Conservation (phyloP, 2,113 vertebrate species). For the Raphicerus campestris region DNA sequence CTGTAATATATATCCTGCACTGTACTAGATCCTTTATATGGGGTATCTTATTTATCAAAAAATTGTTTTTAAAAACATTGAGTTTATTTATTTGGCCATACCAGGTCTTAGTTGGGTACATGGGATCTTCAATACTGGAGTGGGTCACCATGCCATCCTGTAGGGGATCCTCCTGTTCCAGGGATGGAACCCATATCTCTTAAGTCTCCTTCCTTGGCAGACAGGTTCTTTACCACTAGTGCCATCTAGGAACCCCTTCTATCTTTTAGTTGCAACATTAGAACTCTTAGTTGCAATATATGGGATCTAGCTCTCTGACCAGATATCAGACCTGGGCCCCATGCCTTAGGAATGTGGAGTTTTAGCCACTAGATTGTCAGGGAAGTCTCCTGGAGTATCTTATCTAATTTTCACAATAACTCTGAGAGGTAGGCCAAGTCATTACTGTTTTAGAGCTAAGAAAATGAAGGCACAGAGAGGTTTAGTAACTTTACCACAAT, state of each 20-base stretch:
- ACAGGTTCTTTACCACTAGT: background rate
- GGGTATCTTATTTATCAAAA: background rate
- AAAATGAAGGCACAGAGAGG: background rate
- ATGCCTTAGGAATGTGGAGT: background rate
- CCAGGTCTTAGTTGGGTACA: background rate
- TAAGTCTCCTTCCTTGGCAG: background rate
- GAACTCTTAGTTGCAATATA: background rate
- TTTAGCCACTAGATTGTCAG: background rate
- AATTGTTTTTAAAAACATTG: background rate
- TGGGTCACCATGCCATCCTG: background rate
- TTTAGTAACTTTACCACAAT: background rate
- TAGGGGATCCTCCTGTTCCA: rapidly evolving
- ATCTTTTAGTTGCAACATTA: background rate
- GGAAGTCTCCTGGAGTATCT: background rate
- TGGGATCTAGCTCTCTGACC: background rate
- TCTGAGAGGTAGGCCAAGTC: background rate
- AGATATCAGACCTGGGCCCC: background rate
- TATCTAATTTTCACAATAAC: conserved; percentile 1
- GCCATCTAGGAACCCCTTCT: background rate
- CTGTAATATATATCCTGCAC: background rate
- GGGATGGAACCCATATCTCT: background rate
- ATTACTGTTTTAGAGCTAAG: background rate
- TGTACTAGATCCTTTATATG: background rate
- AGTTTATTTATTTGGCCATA: background rate
- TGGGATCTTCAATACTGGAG: background rate